Conservation (phyloP, 1,140 invertebrate genomes). For the Ladona fulva region DNA sequence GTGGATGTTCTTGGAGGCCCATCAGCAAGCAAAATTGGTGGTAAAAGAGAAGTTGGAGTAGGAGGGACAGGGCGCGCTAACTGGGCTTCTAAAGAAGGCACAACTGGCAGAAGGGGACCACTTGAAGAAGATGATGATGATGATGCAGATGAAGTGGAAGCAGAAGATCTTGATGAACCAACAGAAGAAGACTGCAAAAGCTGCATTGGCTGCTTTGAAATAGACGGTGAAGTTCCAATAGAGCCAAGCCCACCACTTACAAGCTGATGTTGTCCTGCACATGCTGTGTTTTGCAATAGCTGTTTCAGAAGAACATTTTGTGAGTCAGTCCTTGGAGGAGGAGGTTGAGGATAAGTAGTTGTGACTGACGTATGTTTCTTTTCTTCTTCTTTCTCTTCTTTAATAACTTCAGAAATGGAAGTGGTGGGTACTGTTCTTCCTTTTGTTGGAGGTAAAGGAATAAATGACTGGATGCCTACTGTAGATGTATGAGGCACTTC, state of each 20-base stretch:
- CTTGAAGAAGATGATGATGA: slow-evolving; percentile 33
- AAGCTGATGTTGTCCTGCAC: slow-evolving; percentile 40
- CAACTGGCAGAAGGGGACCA: slow-evolving; percentile 52
- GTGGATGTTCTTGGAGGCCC: background rate
- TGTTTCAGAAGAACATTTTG: slow-evolving; percentile 87
- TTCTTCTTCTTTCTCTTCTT: slow-evolving; percentile 14
- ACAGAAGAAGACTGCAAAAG: background rate
- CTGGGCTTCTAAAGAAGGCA: slow-evolving; percentile 62
- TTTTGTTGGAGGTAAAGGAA: too few species aligned
- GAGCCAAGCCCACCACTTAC: background rate
- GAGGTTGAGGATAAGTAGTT: background rate
- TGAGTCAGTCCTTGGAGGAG: slow-evolving; percentile 42
- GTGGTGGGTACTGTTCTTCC: background rate
- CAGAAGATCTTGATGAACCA: slow-evolving; percentile 8
- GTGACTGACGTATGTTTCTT: background rate
- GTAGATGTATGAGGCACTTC: slow-evolving; percentile 15
- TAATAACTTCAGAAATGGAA: background rate
- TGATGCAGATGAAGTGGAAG: slow-evolving; percentile 20
- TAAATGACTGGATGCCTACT: background rate
- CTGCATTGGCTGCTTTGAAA: slow-evolving; percentile 16
- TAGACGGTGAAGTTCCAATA: slow-evolving; percentile 17
- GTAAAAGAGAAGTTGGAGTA: slow-evolving; percentile 40
- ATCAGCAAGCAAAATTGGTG: slow-evolving; percentile 29
- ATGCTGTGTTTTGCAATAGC: slow-evolving; percentile 74
- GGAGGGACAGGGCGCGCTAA: slow-evolving; percentile 59